Evolutionary conservation across 1,140 invertebrate genomes (phyloP), one percentile per base, ranked within the genome.

Genomic region (Melipona quadrifasciata): DNA sequence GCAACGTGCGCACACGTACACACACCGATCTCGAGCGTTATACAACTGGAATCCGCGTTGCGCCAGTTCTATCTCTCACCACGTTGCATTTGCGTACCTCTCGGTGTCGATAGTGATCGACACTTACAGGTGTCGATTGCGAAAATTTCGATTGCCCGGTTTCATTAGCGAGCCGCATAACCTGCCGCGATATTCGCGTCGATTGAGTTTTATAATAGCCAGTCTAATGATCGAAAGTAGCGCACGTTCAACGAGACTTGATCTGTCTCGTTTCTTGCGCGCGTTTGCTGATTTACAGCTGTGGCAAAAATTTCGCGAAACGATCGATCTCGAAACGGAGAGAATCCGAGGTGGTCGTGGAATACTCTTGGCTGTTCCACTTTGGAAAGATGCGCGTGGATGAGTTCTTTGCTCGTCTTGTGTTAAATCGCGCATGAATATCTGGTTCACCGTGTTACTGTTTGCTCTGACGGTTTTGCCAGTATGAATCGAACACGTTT

Each of bases 391-490:
- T 65, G 80, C 21, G 10, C 47, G 17, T 4, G 64, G 74, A 77
- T 83, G 78, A 53, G 53, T 58, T 61, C 39, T 57, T n/a, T 55
- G 53, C 73, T 77, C 70, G 77, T 53, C 85, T 77, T 55, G 84
- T 87, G 88, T 91, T 92, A 91, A 91, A 92, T 90, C 88, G 76
- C 86, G 89, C 89, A 86, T 91, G 89, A 87, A 93, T 92, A 65
- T 88, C 74, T 83, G 85, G 74, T 90, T 87, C 87, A 87, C 75
- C 75, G 80, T 8, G 77, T 84, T 86, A 90, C 91, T 90, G 86
- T 86, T n/a, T n/a, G n/a, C 87, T 61, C 87, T 61, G 82, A 80
- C 79, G 65, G 85, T 64, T 85, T 61, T 78, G n/a, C 71, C 76
- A 71, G 64, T 64, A 51, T 39, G 53, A 47, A 19, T 21, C 34